A percentile compares a stretch with the other conserved stretches of the same genome.
These are phyloP conservation scores for Heterodera filipjevi DNA, from an alignment of 2,888 invertebrate genomes.

Conservation along the genomic window DNA sequence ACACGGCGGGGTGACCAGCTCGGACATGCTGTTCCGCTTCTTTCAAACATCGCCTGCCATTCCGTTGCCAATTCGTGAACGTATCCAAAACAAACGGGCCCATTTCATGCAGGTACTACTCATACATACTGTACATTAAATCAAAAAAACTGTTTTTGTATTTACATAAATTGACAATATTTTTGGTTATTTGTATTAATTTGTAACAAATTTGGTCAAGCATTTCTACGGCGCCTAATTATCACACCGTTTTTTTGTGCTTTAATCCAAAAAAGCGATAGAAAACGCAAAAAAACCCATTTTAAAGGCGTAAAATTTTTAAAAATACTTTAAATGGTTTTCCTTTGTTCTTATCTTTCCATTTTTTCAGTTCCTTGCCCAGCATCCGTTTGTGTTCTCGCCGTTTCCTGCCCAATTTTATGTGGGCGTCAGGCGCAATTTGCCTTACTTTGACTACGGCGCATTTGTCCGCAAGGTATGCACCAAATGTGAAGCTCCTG, in stretches of 20 bases:
- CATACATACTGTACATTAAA: no score
- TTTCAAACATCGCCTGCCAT: slow-evolving; percentile 53
- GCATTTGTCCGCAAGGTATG: slow-evolving; percentile 58
- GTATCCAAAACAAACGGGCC: slow-evolving; percentile 50
- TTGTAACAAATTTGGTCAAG: no score
- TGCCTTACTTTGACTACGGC: slow-evolving; percentile 62
- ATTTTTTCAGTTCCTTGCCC: slow-evolving; percentile 51
- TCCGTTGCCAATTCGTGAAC: slow-evolving; percentile 54
- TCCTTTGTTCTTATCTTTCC: no score
- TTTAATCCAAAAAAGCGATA: no score
- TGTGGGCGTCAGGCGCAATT: slow-evolving; percentile 62
- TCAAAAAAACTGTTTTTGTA: no score
- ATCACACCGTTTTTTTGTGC: no score
- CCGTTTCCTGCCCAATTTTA: slow-evolving; percentile 64
- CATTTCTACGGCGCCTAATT: no score
- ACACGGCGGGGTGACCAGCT: slow-evolving; percentile 62
- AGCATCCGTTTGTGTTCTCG: slow-evolving; percentile 64
- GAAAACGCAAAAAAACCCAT: no score
- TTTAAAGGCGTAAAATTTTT: no score
- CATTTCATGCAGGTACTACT: slow-evolving; percentile 20
- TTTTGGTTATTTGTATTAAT: no score
- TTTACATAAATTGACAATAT: no score
- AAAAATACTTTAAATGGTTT: no score
- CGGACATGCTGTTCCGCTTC: slow-evolving; percentile 61
- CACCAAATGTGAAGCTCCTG: neutral